Base-by-base conservation (phyloP, 1,140 invertebrate genomes). In the Eciton burchellii region DNA sequence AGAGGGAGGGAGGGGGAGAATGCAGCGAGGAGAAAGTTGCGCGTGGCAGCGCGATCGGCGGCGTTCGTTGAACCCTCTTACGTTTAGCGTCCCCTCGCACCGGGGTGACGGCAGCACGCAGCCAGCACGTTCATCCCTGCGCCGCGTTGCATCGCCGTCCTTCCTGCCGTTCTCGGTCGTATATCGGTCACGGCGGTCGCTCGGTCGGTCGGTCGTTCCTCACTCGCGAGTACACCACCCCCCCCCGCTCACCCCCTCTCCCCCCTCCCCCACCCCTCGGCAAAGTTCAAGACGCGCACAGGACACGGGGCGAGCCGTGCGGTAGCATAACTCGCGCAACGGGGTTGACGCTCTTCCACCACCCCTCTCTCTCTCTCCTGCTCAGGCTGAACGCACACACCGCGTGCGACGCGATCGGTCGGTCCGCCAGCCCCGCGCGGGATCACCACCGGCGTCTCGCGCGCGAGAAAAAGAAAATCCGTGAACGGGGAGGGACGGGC, bases 1-100 rank as follows among this genome's bases (percentile, higher is more conserved):
- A 54, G 65, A 5, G 52, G 14, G 49, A 54, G 16, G 12, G 3
- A 6, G 49, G 29, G 26, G 63, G 21, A 14, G 12, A 11, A n/a
- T 21, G 52, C n/a, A 3, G 21, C 0, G 49, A 49, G 21, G 8
- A 29, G 63, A 57, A 86, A 72, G 73, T 60, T 72, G 73, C 85
- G 84, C 85, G 81, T 87, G 84, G 73, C 74, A 81, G 29, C 62
- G 65, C 26, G 45, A 63, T 35, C 35, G n/a, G 49, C 52, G 41
- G 62, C 73, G 87, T 85, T 79, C 87, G 59, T 88, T 88, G 86
- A 88, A 88, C 87, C 52, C 86, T 88, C 87, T 87, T 88, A 88
- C 87, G 83, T 88, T 35, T 49, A 88, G 59, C 84, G 63, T 88
- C 81, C 74, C 81, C 87, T 73, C 85, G 86, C 86, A 60, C 63